Base-by-base conservation (phyloP, 1,140 invertebrate species). In the Drosophila lini region DNA sequence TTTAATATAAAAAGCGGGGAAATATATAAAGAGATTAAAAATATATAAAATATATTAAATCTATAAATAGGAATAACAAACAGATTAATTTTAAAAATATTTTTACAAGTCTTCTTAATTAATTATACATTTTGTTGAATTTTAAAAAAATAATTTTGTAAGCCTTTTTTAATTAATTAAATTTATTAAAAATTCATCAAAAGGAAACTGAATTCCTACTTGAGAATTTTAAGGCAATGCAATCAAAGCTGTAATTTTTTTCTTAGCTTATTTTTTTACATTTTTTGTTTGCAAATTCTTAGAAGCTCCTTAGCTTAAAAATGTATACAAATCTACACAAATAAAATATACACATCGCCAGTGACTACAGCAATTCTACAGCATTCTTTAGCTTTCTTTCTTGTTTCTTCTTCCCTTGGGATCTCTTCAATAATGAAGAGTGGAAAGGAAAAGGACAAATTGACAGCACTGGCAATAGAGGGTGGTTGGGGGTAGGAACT, bases 391-490 rank as follows among this genome's bases (percentile, higher is more conserved):
- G 36, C 5, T 10, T 11, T 3, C 11, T 52, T 34, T 22, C 16
- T 5, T 3, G 5, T 0, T 38, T 6, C 1, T 16, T 25, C 0
- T 4, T 6, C 52, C 34, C n/a, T 55, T 38, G 50, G 50, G 16
- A 53, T 0, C 13, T 15, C 0, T 1, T 3, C 22, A 10, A 10
- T 55, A 38, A 55, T 38, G 34, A 55, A 55, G 19, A 55, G 9
- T 22, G 34, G 5, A 3, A 38, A 9, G 2, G 36, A 55, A 55
- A 55, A 38, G 34, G 52, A 55, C 34, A 55, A 55, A 38, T 38
- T 55, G 52, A 38, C 52, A 40, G 34, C 52, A 55, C 52, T 55
- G 52, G 19, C 52, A 38, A 22, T 13, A 8, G 16, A 13, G 15
- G 15, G 28, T 9, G 19, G 0, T 13, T 5, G 48, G n/a, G 28